A percentile compares a stretch with the other conserved stretches of the same genome.
phyloP scores from a whole-genome alignment of 2,888 invertebrate species.

The Lasioglossum oenotherae region DNA sequence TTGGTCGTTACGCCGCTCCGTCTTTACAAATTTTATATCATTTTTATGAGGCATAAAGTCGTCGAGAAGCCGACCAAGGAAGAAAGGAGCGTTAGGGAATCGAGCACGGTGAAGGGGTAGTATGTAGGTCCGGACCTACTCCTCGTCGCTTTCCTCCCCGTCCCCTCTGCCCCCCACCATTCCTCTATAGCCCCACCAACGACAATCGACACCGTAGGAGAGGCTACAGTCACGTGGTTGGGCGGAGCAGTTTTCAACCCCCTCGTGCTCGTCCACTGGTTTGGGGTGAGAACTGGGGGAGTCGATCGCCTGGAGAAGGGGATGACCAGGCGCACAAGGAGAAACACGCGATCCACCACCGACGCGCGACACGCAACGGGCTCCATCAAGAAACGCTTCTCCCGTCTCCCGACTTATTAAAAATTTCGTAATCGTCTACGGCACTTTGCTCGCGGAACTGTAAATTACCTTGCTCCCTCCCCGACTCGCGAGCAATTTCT shows the following conservation, averaged over 20 bases:
- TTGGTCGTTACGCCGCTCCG: constrained; percentile 81
- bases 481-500: neutral
- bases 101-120: constrained; percentile 47
- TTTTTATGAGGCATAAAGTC: constrained; percentile 84
- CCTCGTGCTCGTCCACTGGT: constrained; percentile 59
- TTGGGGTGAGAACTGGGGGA: constrained; percentile 54
- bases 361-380: constrained; percentile 14
- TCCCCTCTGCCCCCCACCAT: neutral
- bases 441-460: constrained; percentile 32
- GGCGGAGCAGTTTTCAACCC: constrained; percentile 78
- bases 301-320: constrained; percentile 51
- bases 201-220: constrained; percentile 25
- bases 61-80: constrained; percentile 79
- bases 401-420: constrained; percentile 76
- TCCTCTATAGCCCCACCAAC: neutral
- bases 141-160: constrained; percentile 5
- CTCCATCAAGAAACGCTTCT: constrained; percentile 75
- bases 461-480: constrained; percentile 10
- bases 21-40: constrained; percentile 84
- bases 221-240: constrained; percentile 77
- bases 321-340: constrained; percentile 52
- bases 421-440: constrained; percentile 73
- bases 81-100: constrained; percentile 64
- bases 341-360: constrained; percentile 32
- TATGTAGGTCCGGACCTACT: constrained; percentile 35